Evolutionary conservation across 2,888 invertebrate species (phyloP).

Genomic region (Brachycybe producta): DNA sequence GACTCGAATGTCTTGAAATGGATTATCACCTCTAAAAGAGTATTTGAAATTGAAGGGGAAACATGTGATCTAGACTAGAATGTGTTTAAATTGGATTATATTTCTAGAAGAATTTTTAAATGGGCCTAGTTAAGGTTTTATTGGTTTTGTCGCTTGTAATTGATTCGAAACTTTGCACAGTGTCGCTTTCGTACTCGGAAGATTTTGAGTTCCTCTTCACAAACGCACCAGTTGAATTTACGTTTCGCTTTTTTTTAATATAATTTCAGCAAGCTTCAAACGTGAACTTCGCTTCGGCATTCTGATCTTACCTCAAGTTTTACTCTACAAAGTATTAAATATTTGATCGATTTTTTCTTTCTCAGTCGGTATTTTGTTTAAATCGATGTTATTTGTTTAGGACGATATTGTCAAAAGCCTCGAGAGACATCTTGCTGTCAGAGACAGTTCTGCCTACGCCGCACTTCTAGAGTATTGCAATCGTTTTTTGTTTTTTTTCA

Average conservation of each 20-base stretch:
- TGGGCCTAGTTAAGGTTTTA: too few relatives aligned
- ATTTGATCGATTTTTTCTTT: not conserved
- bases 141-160: too few relatives aligned
- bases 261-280: slow-evolving; percentile 45
- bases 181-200: too few relatives aligned
- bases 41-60: too few relatives aligned
- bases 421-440: slow-evolving; percentile 55
- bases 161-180: too few relatives aligned
- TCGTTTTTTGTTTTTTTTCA: slow-evolving; percentile 26
- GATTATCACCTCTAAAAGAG: too few relatives aligned
- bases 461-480: slow-evolving; percentile 63
- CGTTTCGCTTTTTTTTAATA: not conserved
- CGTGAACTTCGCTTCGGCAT: slow-evolving; percentile 60
- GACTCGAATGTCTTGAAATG: too few relatives aligned
- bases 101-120: too few relatives aligned
- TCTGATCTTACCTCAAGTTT: slow-evolving; percentile 63
- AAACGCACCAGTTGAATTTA: not conserved
- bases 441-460: slow-evolving; percentile 59
- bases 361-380: not conserved
- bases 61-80: too few relatives aligned
- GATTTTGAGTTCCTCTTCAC: too few relatives aligned
- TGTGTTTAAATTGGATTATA: too few relatives aligned
- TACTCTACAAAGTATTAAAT: slow-evolving; percentile 45
- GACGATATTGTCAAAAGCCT: slow-evolving; percentile 58
- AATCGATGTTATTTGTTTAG: slow-evolving; percentile 37